phyloP scores from a whole-genome alignment of 2,113 vertebrate species.

The Laterallus jamaicensis region DNA sequence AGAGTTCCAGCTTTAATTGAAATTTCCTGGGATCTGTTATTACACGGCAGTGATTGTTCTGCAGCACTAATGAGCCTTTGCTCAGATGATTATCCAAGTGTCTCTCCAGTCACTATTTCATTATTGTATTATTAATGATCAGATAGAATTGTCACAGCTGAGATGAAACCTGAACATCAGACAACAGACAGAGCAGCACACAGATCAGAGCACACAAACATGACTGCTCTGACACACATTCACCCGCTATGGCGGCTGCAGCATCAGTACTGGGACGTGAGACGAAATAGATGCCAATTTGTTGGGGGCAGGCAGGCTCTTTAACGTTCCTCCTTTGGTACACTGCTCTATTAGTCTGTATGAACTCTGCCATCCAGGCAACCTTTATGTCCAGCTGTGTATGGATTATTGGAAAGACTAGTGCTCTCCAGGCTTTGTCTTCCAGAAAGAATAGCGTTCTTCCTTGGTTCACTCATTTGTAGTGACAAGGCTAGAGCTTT shows the following conservation, averaged over 20 bases:
- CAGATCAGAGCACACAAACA: neutral
- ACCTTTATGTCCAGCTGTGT: neutral
- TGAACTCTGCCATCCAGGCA: neutral
- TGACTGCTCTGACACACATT: neutral
- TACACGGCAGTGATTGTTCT: conserved; percentile 78
- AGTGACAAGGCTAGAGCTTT: neutral
- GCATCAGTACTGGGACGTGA: neutral
- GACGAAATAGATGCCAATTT: rapidly evolving
- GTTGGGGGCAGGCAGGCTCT: neutral
- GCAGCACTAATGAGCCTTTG: conserved; percentile 78
- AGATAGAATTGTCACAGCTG: conserved; percentile 77
- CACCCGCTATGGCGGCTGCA: neutral
- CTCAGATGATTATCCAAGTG: conserved; percentile 82
- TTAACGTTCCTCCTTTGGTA: rapidly evolving
- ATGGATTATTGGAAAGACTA: neutral
- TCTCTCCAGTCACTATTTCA: conserved; percentile 78
- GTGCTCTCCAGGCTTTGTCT: neutral
- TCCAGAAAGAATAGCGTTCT: neutral
- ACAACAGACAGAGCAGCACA: neutral
- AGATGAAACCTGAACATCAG: conserved; percentile 53
- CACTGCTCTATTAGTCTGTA: rapidly evolving
- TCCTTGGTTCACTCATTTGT: neutral
- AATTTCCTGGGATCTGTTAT: conserved; percentile 84
- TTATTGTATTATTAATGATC: conserved; percentile 82
- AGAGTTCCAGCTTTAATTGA: conserved; percentile 83